Base-by-base conservation (phyloP, 2,888 invertebrate genomes). In the Nasonovia ribisnigri region DNA sequence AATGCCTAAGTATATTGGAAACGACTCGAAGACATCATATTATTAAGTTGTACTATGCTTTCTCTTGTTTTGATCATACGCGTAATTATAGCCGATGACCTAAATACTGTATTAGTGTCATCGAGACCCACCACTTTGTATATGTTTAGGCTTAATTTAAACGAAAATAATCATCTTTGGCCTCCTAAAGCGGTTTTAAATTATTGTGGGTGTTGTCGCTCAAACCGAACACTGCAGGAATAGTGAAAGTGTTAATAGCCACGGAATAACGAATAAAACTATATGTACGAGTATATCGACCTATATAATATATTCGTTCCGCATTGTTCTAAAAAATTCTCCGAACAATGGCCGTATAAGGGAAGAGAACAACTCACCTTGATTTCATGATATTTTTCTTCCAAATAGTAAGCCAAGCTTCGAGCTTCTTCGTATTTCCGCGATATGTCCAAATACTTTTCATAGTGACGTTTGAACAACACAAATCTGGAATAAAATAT, bases 351-450 rank as follows among this genome's bases (percentile, higher is more conserved):
- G 60, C 24, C 26, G 3, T 46, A 36, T 16, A 67, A 60, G 57
- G 57, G 20, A 57, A 86, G 46, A 92, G 29, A 42, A 87, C n/a
- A 54, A 94, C 95, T 95, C 95, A 97, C 97, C 96, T 97, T 97
- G 95, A 97, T 96, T 96, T 97, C 97, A 95, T 97, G 97, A 95
- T 97, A 97, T 95, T 97, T 97, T 95, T 97, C 97, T 95, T 97
- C 97, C 95, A 97, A 95, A 95, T 97, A 97, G 95, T 97, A 97
- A 10, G 97, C 97, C 95, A 97, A 96, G 95, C 96, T 96, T 94
- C 96, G 95, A 16, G 97, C 96, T 95, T 97, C 97, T 95, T 97
- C 97, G 95, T 97, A 97, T 95, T 96, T 96, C 94, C 96, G 96
- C n/a, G 97, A 96, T 93, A 97, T 96, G 94, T 96, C 96, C 95